Base-by-base conservation (phyloP, 1,140 invertebrate genomes). In the Palaemon carinicauda region DNA sequence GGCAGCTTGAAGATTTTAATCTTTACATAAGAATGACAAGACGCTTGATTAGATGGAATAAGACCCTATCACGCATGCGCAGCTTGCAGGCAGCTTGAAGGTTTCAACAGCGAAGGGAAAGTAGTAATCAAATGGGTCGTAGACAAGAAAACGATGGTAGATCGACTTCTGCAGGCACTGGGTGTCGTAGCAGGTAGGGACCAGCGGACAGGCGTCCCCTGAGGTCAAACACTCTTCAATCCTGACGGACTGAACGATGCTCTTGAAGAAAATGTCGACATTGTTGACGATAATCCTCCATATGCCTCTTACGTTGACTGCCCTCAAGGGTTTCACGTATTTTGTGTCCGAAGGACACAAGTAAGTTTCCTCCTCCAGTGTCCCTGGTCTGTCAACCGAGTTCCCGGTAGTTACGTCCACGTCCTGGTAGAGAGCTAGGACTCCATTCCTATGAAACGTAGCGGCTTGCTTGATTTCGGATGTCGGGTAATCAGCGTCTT, bases 231-330 rank as follows among this genome's bases (percentile, higher is more conserved):
- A 90, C 29, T 89, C 84, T 73, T 90, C 90, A 41, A 90, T 21
- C 31, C 71, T 33, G 71, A 50, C 50, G 15, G 71, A 41, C 71
- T 74, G 71, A 79, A 73, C 86, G 53, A 88, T 89, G 10, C 87
- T 88, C 56, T 90, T 80, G 60, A 89, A 90, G 52, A 89, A 51
- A n/a, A 87, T 89, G 24, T 91, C 88, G 1, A 91, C 89, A 33
- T 89, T 53, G 80, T 90, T 90, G 54, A 90, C 89, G n/a, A 90
- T 81, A 75, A 91, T 87, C 56, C 88, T 84, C 90, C 90, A 90
- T 82, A 88, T 88, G 3, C 90, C 90, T 33, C 90, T 82, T 0
- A 81, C 51, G 77, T 90, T 90, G 17, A 41, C 41, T 5, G 41
- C 41, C 12, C 41, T 41, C 41, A 41, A 12, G 41, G 41, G 41